A percentile compares a stretch with the other conserved stretches of the same genome.
Conservation (phyloP, 2,113 vertebrate species). For the Ochotona curzoniae region DNA sequence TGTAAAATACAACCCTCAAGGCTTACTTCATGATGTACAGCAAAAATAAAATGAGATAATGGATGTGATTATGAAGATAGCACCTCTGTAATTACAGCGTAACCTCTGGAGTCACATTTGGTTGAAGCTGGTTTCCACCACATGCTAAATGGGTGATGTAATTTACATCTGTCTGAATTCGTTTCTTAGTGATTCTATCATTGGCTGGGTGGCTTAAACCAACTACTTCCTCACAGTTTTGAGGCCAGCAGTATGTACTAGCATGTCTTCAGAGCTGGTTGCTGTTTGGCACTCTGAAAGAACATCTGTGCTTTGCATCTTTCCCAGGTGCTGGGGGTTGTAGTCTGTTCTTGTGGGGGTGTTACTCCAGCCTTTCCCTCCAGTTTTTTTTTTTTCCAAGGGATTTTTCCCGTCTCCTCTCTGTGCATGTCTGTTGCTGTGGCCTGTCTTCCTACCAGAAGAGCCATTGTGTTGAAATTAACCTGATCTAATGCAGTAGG, state of each 20-base stretch:
- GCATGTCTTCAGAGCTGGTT: background rate
- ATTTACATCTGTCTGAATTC: background rate
- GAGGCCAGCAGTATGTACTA: background rate
- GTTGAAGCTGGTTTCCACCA: background rate
- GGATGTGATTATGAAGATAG: background rate
- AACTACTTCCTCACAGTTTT: background rate
- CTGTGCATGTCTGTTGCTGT: background rate
- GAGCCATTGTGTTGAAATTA: background rate
- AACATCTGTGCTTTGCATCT: background rate
- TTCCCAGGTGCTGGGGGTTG: background rate
- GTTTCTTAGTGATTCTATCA: background rate
- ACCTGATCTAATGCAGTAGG: background rate
- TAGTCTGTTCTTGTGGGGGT: background rate
- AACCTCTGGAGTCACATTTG: background rate
- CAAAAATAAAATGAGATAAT: slow-evolving; percentile 29
- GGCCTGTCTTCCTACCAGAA: background rate
- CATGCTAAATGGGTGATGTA: background rate
- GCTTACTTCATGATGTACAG: background rate
- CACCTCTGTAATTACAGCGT: background rate
- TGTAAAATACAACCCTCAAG: slow-evolving; percentile 29
- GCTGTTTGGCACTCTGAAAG: background rate
- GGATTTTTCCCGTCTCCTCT: background rate
- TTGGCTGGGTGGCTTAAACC: background rate
- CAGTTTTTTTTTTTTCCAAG: background rate
- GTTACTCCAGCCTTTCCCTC: background rate